Evolutionary conservation across 2,888 invertebrate species (phyloP).

Genomic region (Drosophila conformis): DNA sequence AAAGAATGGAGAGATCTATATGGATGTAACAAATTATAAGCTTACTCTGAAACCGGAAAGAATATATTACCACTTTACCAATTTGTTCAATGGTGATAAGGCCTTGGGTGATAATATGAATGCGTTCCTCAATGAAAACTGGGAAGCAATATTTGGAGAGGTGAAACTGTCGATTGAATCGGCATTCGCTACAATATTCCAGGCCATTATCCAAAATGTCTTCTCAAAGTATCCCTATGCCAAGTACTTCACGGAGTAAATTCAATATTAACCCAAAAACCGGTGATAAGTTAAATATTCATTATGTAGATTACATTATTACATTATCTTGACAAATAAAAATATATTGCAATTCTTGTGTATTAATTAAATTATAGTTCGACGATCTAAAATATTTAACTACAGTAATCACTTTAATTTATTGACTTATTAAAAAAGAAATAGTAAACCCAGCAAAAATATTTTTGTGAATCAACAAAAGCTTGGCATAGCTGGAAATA

Average conservation of each 20-base stretch:
- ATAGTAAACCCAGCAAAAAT: not conserved
- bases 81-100: conserved; percentile 85
- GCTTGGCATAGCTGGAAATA: not conserved
- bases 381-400: no score
- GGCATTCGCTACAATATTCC: conserved; percentile 80
- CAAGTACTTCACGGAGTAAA: conserved; percentile 47
- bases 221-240: conserved; percentile 80
- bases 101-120: conserved; percentile 85
- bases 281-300: not conserved
- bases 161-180: conserved; percentile 45
- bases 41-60: conserved; percentile 63
- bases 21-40: conserved; percentile 71
- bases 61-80: conserved; percentile 75
- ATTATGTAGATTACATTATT: not conserved
- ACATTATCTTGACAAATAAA: not conserved
- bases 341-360: not conserved
- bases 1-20: conserved; percentile 76
- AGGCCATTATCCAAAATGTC: conserved; percentile 80
- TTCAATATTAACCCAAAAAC: not conserved
- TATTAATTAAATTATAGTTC: not conserved
- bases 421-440: not conserved
- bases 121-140: conserved; percentile 85
- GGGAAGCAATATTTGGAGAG: conserved; percentile 70
- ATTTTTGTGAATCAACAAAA: not conserved
- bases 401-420: not conserved